These are phyloP conservation scores for Diorhabda elongata DNA, from an alignment of 1,140 invertebrate genomes.

Conservation along the genomic window DNA sequence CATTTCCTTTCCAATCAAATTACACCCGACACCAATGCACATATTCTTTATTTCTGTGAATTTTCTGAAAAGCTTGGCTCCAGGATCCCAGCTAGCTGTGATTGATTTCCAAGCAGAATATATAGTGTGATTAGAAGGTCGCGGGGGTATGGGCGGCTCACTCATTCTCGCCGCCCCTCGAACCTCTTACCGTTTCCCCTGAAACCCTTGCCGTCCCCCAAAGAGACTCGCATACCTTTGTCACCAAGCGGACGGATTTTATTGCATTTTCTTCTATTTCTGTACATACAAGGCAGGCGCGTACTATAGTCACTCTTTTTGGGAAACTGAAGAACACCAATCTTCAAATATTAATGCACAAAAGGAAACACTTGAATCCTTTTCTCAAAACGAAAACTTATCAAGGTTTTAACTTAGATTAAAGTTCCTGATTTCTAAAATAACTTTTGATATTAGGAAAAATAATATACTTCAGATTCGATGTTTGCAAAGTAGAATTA, in stretches of 20 bases:
- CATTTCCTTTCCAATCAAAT: constrained; percentile 2
- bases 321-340: too few relatives aligned
- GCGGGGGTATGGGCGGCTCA: neutral
- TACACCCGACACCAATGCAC: neutral
- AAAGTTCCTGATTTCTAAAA: too few relatives aligned
- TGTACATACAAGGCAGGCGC: constrained; percentile 11
- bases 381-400: too few relatives aligned
- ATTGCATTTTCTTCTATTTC: constrained; percentile 27
- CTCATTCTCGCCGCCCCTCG: neutral
- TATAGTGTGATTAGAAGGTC: constrained; percentile 1
- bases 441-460: too few relatives aligned
- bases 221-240: constrained; percentile 10
- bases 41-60: neutral
- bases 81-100: constrained; percentile 1
- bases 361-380: too few relatives aligned
- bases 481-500: too few relatives aligned
- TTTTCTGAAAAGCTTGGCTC: constrained; percentile 1
- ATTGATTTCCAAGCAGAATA: constrained; percentile 2
- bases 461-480: too few relatives aligned
- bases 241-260: constrained; percentile 22
- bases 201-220: neutral
- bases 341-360: too few relatives aligned
- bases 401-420: too few relatives aligned
- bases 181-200: constrained; percentile 1
- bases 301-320: neutral